Evolutionary conservation across 2,888 invertebrate genomes (phyloP), one percentile per base, ranked within the genome.

Genomic region (Drosophila neoperkinsi): DNA sequence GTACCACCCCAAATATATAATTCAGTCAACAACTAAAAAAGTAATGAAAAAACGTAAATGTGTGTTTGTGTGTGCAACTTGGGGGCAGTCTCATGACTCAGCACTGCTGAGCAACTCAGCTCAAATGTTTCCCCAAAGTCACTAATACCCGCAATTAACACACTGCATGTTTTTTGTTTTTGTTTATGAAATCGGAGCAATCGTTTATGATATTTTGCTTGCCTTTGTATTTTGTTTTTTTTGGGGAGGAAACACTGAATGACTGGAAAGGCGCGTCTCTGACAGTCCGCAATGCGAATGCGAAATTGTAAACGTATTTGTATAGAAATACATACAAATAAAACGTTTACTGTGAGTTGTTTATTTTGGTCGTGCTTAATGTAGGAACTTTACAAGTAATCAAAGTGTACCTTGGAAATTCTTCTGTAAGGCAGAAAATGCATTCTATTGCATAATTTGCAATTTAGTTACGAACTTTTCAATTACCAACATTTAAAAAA

Each of bases 161-260:
- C 75, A 85, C 70, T 75, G 81, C 75, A 67, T 68, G 41, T 70
- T 51, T 30, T 74, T 57, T 61, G 74, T 69, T 78, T 69, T 84
- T 84, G 84, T 84, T 84, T 84, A 89, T 87, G 89, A 84, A 84
- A 84, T 84, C 71, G 61, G 84, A 89, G 60, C 71, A 57, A 69
- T 57, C 66, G 72, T 68, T 77, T 79, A 71, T 72, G 61, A 74
- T 81, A 81, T 81, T 79, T 74, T 62, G 79, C 82, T 81, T 74
- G 70, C 43, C 51, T 73, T 49, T 72, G 61, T 58, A 25, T 11
- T 13, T 21, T 25, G 34, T 43, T 38, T 59, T 74, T 79, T 71
- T 71, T 57, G 50, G 33, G 55, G 74, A 63, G 81, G 60, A 64
- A 69, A 56, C 57, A 58, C 70, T 71, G 69, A 71, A 66, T 74